phyloP scores from a whole-genome alignment of 2,888 invertebrate genomes.

The Thumatha senex region DNA sequence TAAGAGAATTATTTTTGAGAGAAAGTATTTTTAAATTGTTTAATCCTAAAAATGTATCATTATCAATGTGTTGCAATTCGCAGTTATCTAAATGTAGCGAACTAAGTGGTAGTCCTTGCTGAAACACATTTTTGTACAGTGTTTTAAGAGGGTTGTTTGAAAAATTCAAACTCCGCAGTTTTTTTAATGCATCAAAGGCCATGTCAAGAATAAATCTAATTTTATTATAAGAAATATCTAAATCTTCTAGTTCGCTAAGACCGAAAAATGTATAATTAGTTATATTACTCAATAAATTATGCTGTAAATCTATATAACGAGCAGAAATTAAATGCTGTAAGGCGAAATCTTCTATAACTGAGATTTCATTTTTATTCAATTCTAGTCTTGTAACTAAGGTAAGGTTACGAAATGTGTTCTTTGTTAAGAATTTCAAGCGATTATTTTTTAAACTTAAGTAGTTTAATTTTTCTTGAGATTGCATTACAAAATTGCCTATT shows the following conservation, averaged over 20 bases:
- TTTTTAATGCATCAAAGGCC: conserved; percentile 90
- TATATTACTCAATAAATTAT: conserved; percentile 88
- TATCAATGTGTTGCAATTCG: conserved; percentile 88
- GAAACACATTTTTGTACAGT: conserved; percentile 89
- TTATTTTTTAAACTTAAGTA: conserved; percentile 93
- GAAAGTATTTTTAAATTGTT: conserved; percentile 91
- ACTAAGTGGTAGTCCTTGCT: conserved; percentile 89
- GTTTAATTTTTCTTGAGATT: conserved; percentile 90
- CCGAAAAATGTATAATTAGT: conserved; percentile 89
- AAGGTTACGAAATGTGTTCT: conserved; percentile 89
- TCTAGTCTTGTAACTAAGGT: conserved; percentile 89
- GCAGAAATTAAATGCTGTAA: conserved; percentile 90
- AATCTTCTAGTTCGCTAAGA: conserved; percentile 89
- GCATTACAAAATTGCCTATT: conserved; percentile 89
- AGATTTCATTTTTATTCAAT: conserved; percentile 90
- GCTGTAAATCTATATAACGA: conserved; percentile 90
- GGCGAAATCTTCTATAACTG: conserved; percentile 90
- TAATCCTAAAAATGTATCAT: conserved; percentile 88
- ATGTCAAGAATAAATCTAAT: conserved; percentile 88
- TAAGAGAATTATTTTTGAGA: conserved; percentile 88
- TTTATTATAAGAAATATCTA: conserved; percentile 89
- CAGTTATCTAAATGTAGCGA: conserved; percentile 90
- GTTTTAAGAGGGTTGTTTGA: conserved; percentile 89
- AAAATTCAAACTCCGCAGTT: conserved; percentile 89
- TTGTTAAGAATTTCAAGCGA: conserved; percentile 87